Conservation (phyloP, 2,888 invertebrate species). For the Melipona beecheii region DNA sequence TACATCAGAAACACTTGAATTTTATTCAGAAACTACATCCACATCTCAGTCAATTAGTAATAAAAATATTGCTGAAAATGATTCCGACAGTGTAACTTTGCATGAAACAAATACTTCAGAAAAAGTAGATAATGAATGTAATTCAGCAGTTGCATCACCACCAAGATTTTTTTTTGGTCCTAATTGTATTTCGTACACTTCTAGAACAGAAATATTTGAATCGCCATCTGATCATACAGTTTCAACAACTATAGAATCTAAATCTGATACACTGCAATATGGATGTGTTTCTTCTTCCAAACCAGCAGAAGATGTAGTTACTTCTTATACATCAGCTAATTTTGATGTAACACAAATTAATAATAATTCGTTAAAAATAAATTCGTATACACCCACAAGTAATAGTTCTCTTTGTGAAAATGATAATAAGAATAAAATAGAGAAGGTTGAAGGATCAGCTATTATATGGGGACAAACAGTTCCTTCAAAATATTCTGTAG, state of each 20-base stretch:
- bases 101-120: constrained; percentile 22
- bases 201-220: constrained; percentile 63
- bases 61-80: constrained; percentile 34
- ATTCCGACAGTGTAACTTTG: constrained; percentile 31
- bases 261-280: constrained; percentile 64
- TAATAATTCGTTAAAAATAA: constrained; percentile 69
- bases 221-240: constrained; percentile 51
- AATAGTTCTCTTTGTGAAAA: constrained; percentile 15
- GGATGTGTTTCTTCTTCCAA: constrained; percentile 69
- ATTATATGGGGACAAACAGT: constrained; percentile 45
- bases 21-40: constrained; percentile 39
- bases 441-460: constrained; percentile 41
- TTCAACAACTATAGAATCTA: constrained; percentile 55
- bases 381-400: constrained; percentile 42
- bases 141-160: constrained; percentile 62
- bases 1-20: constrained; percentile 51
- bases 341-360: constrained; percentile 64
- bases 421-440: constrained; percentile 23
- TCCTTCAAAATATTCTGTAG: constrained; percentile 19
- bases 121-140: constrained; percentile 62
- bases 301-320: constrained; percentile 49
- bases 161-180: constrained; percentile 83
- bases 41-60: constrained; percentile 19
- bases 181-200: constrained; percentile 80
- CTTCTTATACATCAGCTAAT: constrained; percentile 54